Evolutionary conservation across 1,140 invertebrate genomes (phyloP), one percentile per base, ranked within the genome.

Genomic region (Trinorchestia longiramus): DNA sequence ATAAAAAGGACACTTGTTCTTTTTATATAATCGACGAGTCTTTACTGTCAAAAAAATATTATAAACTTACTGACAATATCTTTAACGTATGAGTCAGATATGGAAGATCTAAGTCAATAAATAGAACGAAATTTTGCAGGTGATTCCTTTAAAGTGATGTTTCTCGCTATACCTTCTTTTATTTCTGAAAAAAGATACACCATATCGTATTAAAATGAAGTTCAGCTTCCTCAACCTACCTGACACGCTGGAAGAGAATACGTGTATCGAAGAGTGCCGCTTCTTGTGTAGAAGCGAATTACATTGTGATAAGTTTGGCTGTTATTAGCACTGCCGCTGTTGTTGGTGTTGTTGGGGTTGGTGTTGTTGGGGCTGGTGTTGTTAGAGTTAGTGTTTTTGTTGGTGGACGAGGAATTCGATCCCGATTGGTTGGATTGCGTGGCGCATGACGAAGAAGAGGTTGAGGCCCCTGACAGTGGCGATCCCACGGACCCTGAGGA

Each of bases 261-360:
- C 1, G 62, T 19, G 62, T 77, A 77, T 15, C 62, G 8, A 3
- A 77, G 62, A 19, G 97, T 97, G 0, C 98, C 98, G 43, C 97
- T 97, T 97, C 98, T 98, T 15, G 98, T 98, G 97, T 99, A 99
- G 97, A 99, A 99, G 97, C 99, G 98, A 47, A 98, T 97, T 36
- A 98, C 97, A 97, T 98, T 98, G 88, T 94, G 96, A 88, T 96
- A 96, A 43, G 62, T 87, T 57, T 91, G 95, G 17, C 77, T 45
- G 96, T 97, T 98, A 97, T 95, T 94, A 0, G 92, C 53, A 28
- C 43, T 92, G 43, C 8, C 36, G 40, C 42, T 92, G 42, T 92
- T 92, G 90, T 92, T 92, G 36, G 19, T 11, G n/a, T 92, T 92
- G 90, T 92, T 92, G 0, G 91, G 42, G 15, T 36, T 92, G 43